phyloP scores from a whole-genome alignment of 2,888 invertebrate species.

The Pharmacophagus antenor region DNA sequence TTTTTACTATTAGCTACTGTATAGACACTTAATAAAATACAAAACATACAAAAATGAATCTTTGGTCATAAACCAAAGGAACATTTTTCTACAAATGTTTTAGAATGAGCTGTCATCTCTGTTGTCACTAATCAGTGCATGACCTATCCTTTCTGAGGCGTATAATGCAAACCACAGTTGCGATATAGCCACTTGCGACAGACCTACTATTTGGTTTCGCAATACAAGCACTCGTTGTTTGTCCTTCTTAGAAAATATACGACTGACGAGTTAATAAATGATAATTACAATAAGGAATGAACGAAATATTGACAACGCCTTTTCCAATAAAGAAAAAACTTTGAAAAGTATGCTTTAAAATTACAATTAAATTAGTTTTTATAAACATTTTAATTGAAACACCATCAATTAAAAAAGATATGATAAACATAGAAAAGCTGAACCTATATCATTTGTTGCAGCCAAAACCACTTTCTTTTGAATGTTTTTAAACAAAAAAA shows the following conservation, averaged over 20 bases:
- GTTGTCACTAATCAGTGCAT: constrained; percentile 44
- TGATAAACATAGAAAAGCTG: too few relatives aligned
- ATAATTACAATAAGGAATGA: constrained; percentile 9
- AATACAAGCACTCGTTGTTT: constrained; percentile 13
- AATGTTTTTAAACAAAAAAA: too few relatives aligned
- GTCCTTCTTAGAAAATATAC: constrained; percentile 15
- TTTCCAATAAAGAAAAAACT: too few relatives aligned
- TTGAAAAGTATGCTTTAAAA: too few relatives aligned
- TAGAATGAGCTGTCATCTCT: constrained; percentile 18
- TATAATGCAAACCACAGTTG: constrained; percentile 28
- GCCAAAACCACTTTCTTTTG: too few relatives aligned
- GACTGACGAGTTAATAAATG: constrained; percentile 9
- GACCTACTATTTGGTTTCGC: constrained; percentile 21
- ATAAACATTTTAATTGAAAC: too few relatives aligned
- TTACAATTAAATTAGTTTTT: too few relatives aligned
- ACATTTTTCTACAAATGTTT: constrained; percentile 1
- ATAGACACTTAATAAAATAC: too few relatives aligned
- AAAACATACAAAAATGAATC: background rate
- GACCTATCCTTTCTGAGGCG: constrained; percentile 41
- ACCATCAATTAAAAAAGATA: too few relatives aligned
- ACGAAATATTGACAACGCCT: too few relatives aligned
- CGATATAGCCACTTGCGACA: constrained; percentile 33
- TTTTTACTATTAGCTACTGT: too few relatives aligned
- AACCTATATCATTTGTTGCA: too few relatives aligned
- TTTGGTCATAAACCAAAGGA: background rate